These are phyloP conservation scores for Euborellia annulipes DNA, from an alignment of 1,140 invertebrate species.

Conservation along the genomic window DNA sequence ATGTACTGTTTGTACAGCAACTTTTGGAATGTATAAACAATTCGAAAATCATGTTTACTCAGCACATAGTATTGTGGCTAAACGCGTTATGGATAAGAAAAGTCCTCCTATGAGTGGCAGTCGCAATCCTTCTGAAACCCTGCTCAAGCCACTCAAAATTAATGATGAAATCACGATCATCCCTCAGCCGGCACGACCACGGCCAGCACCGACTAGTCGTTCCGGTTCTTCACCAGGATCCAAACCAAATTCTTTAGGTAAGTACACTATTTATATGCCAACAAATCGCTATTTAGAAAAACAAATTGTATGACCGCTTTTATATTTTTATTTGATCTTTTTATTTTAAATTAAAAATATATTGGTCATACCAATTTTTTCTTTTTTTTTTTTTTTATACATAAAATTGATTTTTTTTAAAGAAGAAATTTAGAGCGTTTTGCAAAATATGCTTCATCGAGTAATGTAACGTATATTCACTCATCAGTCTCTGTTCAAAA, in stretches of 20 bases:
- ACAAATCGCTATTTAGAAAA: background rate
- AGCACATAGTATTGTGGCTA: constrained; percentile 72
- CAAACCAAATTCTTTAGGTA: background rate
- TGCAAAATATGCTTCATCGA: no score
- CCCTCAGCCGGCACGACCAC: constrained; percentile 56
- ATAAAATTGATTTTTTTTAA: no score
- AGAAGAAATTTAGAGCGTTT: no score
- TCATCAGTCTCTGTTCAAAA: no score
- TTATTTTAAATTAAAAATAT: no score
- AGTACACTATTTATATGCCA: background rate
- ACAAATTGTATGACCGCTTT: background rate
- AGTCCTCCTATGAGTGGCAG: constrained; percentile 16
- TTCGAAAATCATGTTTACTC: constrained; percentile 90
- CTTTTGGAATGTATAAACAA: constrained; percentile 87
- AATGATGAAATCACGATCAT: constrained; percentile 88
- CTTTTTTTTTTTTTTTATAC: no score
- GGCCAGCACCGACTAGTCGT: constrained; percentile 21
- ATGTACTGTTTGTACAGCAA: constrained; percentile 85
- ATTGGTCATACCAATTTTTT: no score
- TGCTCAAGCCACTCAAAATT: constrained; percentile 70
- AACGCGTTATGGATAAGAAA: constrained; percentile 63
- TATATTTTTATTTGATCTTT: background rate
- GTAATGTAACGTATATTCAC: no score
- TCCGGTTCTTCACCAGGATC: constrained; percentile 4
- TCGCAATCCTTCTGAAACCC: constrained; percentile 32